phyloP scores from a whole-genome alignment of 2,888 invertebrate species.

The Trilocha varians region DNA sequence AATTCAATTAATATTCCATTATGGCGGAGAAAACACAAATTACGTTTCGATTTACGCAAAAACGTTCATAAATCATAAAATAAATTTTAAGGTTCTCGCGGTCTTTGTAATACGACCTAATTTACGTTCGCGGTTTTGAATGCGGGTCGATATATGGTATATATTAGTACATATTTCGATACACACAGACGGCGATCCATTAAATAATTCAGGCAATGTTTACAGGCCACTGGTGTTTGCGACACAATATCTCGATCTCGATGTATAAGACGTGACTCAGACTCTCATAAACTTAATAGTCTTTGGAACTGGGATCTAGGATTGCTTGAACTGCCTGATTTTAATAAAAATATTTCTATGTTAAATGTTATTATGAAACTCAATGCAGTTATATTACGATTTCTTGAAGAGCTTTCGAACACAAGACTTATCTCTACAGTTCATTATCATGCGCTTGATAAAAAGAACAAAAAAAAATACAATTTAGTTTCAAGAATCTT shows the following conservation, averaged over 20 bases:
- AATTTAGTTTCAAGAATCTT: too few species aligned
- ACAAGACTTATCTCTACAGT: too few species aligned
- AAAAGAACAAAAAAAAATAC: too few species aligned
- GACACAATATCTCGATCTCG: conserved; percentile 16
- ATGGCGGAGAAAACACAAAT: background rate
- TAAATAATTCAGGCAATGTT: conserved; percentile 12
- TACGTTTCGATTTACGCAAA: background rate
- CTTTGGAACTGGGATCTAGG: background rate
- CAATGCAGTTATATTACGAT: too few species aligned
- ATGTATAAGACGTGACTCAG: conserved; percentile 14
- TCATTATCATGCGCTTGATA: too few species aligned
- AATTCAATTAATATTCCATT: background rate
- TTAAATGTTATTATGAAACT: too few species aligned
- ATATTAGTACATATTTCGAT: background rate
- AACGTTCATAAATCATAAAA: background rate
- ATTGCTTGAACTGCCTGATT: too few species aligned
- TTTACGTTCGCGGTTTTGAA: background rate
- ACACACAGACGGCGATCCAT: background rate
- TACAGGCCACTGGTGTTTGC: conserved; percentile 15
- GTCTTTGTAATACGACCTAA: background rate
- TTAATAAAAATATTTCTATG: background rate
- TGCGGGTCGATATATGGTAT: background rate
- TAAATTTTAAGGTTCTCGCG: too few species aligned
- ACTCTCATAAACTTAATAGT: background rate
- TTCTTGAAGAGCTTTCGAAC: too few species aligned